phyloP scores from a whole-genome alignment of 2,797 vertebrate genomes.

The Spinus olivaceus region DNA sequence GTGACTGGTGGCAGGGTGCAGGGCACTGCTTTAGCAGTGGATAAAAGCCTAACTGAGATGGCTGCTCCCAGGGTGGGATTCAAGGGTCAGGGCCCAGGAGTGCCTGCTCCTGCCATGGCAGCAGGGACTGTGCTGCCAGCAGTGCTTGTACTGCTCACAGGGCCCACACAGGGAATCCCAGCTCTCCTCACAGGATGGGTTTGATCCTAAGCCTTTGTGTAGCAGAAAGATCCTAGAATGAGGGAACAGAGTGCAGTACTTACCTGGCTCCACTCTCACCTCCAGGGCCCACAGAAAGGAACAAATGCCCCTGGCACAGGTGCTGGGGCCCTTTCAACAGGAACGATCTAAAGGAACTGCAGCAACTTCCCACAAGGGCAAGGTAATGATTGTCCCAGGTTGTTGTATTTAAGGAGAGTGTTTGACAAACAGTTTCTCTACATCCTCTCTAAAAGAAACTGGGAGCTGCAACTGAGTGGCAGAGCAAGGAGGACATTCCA shows the following conservation, averaged over 20 bases:
- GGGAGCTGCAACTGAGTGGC: neutral
- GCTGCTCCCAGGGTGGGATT: neutral
- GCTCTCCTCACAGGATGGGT: neutral
- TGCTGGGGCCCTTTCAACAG: neutral
- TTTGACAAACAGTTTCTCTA: neutral
- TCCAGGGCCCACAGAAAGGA: neutral
- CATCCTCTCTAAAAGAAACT: neutral
- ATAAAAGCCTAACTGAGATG: neutral
- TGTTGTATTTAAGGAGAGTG: neutral
- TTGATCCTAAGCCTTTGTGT: neutral
- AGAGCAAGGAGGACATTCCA: neutral
- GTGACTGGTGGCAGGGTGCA: neutral
- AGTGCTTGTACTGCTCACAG: fast-evolving
- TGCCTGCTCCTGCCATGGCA: fast-evolving
- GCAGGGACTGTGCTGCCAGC: neutral
- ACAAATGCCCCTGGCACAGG: fast-evolving
- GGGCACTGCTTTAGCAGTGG: neutral
- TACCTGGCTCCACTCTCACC: neutral
- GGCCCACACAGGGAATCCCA: fast-evolving
- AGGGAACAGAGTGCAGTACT: neutral
- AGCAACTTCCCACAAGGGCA: neutral
- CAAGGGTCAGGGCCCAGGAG: fast-evolving
- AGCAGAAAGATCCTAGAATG: neutral
- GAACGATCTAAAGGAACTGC: neutral
- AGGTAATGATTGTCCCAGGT: neutral